Percentiles rank a stretch among this genome's conserved stretches.
phyloP scores from a whole-genome alignment of 1,140 invertebrate genomes.

The Intoshia linei region DNA sequence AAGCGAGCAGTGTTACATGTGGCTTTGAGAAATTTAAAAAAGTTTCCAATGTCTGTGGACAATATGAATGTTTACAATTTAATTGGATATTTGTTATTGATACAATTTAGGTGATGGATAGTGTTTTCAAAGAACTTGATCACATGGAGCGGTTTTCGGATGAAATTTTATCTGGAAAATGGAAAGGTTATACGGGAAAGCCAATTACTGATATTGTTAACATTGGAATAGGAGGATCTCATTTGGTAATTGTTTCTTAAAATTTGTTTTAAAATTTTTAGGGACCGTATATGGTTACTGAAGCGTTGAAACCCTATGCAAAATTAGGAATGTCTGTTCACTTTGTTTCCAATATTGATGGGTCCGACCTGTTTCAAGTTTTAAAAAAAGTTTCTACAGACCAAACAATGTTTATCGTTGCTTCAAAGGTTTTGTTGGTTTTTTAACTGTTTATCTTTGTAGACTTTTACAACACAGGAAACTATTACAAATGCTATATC shows the following conservation, averaged over 20 bases:
- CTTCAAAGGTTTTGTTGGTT: constrained; percentile 40
- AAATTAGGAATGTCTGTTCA: constrained; percentile 49
- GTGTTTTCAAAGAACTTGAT: constrained; percentile 51
- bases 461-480: constrained; percentile 90
- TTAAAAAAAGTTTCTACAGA: constrained; percentile 60
- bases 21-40: constrained; percentile 52
- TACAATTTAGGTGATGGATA: constrained; percentile 38
- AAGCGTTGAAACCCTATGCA: constrained; percentile 57
- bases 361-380: constrained; percentile 73
- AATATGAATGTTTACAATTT: constrained; percentile 37
- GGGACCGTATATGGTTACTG: constrained; percentile 92
- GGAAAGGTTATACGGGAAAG: constrained; percentile 66
- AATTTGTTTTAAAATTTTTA: constrained; percentile 13
- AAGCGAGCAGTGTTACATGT: constrained; percentile 67
- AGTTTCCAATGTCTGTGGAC: constrained; percentile 43
- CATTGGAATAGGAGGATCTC: constrained; percentile 95
- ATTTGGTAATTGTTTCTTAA: constrained; percentile 33
- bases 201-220: constrained; percentile 85
- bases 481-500: constrained; percentile 93
- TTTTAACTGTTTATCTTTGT: constrained; percentile 8
- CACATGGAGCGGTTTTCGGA: constrained; percentile 65
- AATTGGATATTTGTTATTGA: background rate
- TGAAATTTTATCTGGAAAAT: constrained; percentile 33
- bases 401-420: constrained; percentile 80
- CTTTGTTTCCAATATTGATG: constrained; percentile 96